Evolutionary conservation across 2,888 invertebrate genomes (phyloP), one percentile per base, ranked within the genome.

Genomic region (Aricia artaxerxes): DNA sequence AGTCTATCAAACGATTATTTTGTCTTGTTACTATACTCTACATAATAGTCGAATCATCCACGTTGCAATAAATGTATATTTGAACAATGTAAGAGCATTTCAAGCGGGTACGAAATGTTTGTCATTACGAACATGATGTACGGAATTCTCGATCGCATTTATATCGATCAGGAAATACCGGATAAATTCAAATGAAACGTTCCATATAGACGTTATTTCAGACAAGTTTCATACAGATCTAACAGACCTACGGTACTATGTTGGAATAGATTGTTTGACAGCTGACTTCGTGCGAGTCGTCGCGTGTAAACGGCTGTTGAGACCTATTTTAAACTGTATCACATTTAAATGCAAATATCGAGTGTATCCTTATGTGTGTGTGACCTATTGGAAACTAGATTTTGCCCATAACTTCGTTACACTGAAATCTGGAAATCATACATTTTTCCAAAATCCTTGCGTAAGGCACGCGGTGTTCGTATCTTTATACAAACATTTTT

Each of bases 281-380:
- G 69, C 73, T 69, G 75, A 72, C 72, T 80, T 81, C 81, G 81
- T 80, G 80, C 80, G 78, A 57, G 78, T 73, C 80, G 79, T 82
- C 78, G 82, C 81, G 81, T 81, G 80, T 79, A 77, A 79, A 78
- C 81, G 82, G 81, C 80, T 60, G 49, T 81, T 81, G 82, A 80
- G 73, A 77, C 80, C 79, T 80, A 81, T 81, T 81, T 79, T 80
- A 82, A 40, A 81, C 75, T 80, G 78, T 75, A 80, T 80, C 81
- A 78, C 81, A 82, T 82, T 82, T 82, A 81, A 81, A 82, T 81
- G 80, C 80, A 81, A 82, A 80, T 80, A 60, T 40, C 72, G 79
- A 79, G 73, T 31, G 73, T 76, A 53, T 53, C 76, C 16, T 31
- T 76, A 31, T 76, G 6, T n/a, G n/a, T n/a, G n/a, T n/a, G 76